Base-by-base conservation (phyloP, 2,113 vertebrate species). In the Corythaixoides concolor region DNA sequence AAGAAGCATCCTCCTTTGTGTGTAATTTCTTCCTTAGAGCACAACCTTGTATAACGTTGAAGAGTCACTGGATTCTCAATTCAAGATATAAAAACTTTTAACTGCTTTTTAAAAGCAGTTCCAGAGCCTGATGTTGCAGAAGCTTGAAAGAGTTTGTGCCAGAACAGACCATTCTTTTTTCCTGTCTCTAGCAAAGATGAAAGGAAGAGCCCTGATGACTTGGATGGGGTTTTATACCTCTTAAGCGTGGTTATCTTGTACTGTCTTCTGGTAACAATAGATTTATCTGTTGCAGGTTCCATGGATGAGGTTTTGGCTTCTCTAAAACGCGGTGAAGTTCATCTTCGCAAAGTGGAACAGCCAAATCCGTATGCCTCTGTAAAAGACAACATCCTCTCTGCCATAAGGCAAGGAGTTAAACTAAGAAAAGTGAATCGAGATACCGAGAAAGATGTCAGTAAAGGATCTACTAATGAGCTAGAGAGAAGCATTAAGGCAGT, bases 261-360 rank as follows among this genome's bases (percentile, higher is more conserved):
- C 8, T n/a, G 70, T 59, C 24, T 60, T 69, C 28, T 73, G 63
- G 10, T 93, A 43, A 90, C 43, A 43, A 53, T 9, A 24, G 33
- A 6, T 60, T 64, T 52, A 4, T 74, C 30, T 18, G 27, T 80
- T 95, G 70, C 96, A 99, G 99, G 99, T 62, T 98, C 99, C 5
- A 99, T 99, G 99, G 99, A 99, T 35, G 98, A 99, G 63, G 99
- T 99, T 91, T 45, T 99, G 97, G 99, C 99, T 32, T 99, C 99
- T 3, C 90, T 99, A 19, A 98, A 99, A 96, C 98, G 97, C 0
- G 97, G 98, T 41, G 98, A 98, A 67, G 91, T 97, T 73, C 97
- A 93, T 37, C 98, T 99, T 26, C 97, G 96, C 56, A 99, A 95
- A 81, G 98, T 87, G 30, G 98, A 98, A 3, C 85, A 22, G 39